Conservation (phyloP, 2,888 invertebrate genomes). For the Nomada ruficornis region DNA sequence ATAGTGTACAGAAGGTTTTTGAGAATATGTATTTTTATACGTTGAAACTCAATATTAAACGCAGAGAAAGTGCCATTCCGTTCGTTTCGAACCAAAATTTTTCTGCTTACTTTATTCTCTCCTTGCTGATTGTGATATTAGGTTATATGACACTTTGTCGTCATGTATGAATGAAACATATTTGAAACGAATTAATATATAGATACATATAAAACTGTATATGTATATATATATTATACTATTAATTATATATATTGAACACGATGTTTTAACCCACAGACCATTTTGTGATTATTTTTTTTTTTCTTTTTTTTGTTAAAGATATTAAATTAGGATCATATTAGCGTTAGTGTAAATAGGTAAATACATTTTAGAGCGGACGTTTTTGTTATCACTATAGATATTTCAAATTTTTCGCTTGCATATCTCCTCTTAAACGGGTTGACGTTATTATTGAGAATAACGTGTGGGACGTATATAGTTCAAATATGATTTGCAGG, state of each 20-base stretch:
- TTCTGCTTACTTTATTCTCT: constrained; percentile 75
- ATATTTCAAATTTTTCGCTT: constrained; percentile 66
- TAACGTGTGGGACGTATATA: constrained; percentile 22
- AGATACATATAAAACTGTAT: constrained; percentile 46
- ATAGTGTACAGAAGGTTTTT: constrained; percentile 74
- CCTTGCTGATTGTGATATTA: constrained; percentile 81
- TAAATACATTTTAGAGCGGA: constrained; percentile 73
- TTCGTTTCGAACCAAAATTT: constrained; percentile 77
- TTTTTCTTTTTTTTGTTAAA: constrained; percentile 72
- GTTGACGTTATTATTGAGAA: constrained; percentile 55
- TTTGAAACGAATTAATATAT: constrained; percentile 64
- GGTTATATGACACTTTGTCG: constrained; percentile 78
- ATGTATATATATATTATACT: constrained; percentile 58
- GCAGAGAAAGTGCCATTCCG: constrained; percentile 82
- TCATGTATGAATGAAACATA: constrained; percentile 72
- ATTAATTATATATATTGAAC: constrained; percentile 53
- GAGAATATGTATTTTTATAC: constrained; percentile 77
- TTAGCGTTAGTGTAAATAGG: constrained; percentile 76
- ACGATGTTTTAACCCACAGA: constrained; percentile 72
- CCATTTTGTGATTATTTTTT: constrained; percentile 72
- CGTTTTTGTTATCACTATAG: constrained; percentile 70
- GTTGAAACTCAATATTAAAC: constrained; percentile 74
- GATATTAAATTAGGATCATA: constrained; percentile 71
- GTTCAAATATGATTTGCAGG: constrained; percentile 55
- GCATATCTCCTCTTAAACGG: constrained; percentile 44